Evolutionary conservation across 2,113 vertebrate species (phyloP), one percentile per base, ranked within the genome.

Genomic region (Cyprinodon variegatus): DNA sequence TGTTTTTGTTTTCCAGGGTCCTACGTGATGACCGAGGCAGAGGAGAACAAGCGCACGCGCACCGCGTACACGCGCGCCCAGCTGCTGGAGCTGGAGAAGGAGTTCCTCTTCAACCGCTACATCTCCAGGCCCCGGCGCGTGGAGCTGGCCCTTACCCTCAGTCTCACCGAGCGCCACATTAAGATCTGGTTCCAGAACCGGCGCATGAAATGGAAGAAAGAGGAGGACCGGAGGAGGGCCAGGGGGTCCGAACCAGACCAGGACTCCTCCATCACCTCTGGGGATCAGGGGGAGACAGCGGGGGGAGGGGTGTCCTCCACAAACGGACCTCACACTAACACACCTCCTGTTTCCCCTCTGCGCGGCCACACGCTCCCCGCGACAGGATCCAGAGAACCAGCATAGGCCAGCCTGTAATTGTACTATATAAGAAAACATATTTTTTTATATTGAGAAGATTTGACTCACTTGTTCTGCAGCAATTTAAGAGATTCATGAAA

Each of bases 121-220:
- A 98, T 99, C 92, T 98, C 97, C 3, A 93, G 97, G 83, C 98
- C 97, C 0, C 95, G 98, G 40, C 95, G 97, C 29, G 97, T 98
- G 70, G 98, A 99, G 93, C 91, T 99, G 87, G 98, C 98, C 0
- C 94, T 99, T 67, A 97, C 97, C 90, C 93, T 99, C 75, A 96
- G 97, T 93, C 95, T 99, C 86, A 99, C 98, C 36, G 98, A 99
- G 92, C 93, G 97, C 5, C 98, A 99, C 92, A 98, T 99, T 87
- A 97, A 98, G 91, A 98, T 98, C 94, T 97, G 97, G 97, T 97
- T 97, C 91, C 97, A 98, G 88, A 98, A 98, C 89, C 94, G 97
- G 8, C 94, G 97, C 79, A 97, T 98, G 96, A 98, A 98, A 84
- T 99, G 97, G 97, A 98, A 99, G 89, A 99, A 99, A 65, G 97